Conservation (phyloP, 2,113 vertebrate genomes). For the Terrapene triunguis region DNA sequence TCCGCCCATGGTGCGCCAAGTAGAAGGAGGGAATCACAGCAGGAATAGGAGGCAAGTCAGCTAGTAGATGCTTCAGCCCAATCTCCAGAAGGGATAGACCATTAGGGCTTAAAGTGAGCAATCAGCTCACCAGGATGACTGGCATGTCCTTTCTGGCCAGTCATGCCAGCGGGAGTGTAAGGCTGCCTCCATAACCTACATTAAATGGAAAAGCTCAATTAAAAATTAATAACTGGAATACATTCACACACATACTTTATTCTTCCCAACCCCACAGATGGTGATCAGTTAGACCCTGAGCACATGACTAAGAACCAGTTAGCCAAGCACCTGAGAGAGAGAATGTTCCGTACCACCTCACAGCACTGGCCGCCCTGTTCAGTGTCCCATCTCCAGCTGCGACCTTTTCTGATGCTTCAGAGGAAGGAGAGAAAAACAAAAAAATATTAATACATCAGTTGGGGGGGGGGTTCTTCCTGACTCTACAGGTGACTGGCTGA, state of each 20-base stretch:
- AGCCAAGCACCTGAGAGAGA: no score
- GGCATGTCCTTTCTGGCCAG: neutral
- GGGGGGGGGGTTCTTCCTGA: no score
- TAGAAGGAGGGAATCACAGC: constrained; percentile 24
- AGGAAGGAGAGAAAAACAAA: no score
- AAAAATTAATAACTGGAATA: accelerated
- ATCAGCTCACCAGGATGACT: neutral
- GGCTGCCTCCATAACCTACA: neutral
- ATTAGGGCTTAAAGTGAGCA: accelerated
- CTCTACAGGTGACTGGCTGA: no score
- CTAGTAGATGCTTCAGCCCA: neutral
- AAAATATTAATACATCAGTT: no score
- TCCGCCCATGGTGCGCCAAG: constrained; percentile 91
- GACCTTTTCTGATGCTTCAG: no score
- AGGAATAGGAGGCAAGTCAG: neutral
- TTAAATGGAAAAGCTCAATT: neutral
- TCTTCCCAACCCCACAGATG: no score
- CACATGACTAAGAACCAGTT: no score
- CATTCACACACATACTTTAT: accelerated
- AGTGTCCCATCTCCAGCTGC: no score
- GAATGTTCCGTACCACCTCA: no score
- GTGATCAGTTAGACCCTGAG: no score
- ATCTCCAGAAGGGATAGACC: accelerated
- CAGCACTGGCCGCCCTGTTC: no score
- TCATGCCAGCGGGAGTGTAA: accelerated